These are phyloP conservation scores for Phortica magna DNA, from an alignment of 2,888 invertebrate genomes.

Conservation along the genomic window DNA sequence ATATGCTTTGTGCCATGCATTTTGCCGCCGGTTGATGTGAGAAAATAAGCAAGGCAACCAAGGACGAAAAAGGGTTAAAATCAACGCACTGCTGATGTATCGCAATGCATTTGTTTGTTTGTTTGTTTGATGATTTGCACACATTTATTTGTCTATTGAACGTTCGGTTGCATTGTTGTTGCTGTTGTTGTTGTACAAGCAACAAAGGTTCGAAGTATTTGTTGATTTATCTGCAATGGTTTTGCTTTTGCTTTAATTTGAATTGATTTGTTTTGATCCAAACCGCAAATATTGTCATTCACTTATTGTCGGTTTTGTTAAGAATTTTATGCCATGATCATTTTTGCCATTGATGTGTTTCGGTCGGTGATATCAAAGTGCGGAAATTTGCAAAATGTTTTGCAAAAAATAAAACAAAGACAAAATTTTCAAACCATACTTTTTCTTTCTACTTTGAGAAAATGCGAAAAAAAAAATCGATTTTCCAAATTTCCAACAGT, in stretches of 20 bases:
- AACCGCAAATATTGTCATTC: slow-evolving; percentile 55
- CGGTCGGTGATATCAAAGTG: slow-evolving; percentile 9
- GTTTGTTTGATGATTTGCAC: slow-evolving; percentile 33
- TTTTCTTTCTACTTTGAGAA: too few species aligned
- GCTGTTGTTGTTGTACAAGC: slow-evolving; percentile 39
- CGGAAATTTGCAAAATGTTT: too few species aligned
- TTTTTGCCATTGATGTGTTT: neutral
- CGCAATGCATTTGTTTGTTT: slow-evolving; percentile 29
- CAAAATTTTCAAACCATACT: too few species aligned
- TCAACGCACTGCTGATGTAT: neutral
- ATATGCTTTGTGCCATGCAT: neutral
- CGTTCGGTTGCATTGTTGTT: too few species aligned
- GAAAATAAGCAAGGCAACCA: neutral
- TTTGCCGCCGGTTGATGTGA: slow-evolving; percentile 39
- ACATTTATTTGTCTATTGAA: slow-evolving; percentile 18
- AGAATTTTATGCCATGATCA: neutral
- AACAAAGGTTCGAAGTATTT: slow-evolving; percentile 44
- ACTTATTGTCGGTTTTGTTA: neutral
- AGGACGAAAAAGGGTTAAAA: slow-evolving; percentile 26
- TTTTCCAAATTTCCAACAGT: too few species aligned
- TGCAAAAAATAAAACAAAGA: too few species aligned
- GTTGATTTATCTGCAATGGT: slow-evolving; percentile 41
- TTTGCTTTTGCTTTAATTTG: slow-evolving; percentile 42
- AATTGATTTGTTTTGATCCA: slow-evolving; percentile 54
- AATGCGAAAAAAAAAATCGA: too few species aligned